Evolutionary conservation across 2,797 vertebrate species (phyloP), one percentile per base, ranked within the genome.

Genomic region (Ibycter americanus): DNA sequence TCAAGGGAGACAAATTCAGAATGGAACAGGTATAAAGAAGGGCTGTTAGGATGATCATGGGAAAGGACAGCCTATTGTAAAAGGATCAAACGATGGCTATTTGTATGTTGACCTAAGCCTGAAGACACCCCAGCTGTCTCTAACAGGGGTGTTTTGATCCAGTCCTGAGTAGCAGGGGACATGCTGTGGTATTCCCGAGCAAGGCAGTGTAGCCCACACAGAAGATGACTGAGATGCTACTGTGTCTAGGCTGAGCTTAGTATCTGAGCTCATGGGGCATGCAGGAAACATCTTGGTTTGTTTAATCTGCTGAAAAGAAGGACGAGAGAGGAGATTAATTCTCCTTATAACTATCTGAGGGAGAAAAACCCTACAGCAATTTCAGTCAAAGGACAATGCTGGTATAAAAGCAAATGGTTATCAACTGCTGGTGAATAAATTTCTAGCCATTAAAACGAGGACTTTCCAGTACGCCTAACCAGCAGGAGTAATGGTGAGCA

Each of bases 241-340:
- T 0, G 0, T 3, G 6, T 68, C 62, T 36, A 55, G 34, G 7
- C 27, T 55, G 11, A 91, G 8, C 12, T 42, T 2, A 3, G 27
- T 42, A 47, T 19, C 27, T 0, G 3, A 80, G 36, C 12, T 40
- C 2, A 0, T 49, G 20, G 27, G 27, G 5, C 11, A 15, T 21
- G 55, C 54, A 79, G 79, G 29, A 76, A 74, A 84, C 7, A 7
- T 25, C 36, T 83, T 10, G 3, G n/a, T 66, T 85, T 86, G 36
- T 77, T 71, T 61, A 71, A 32, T 76, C 36, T 89, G 42, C 40
- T 51, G 44, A 67, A 87, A 49, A 68, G 47, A 83, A 84, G 61
- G 22, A 59, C 17, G 26, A 72, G 8, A 54, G 17, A 76, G 32
- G 32, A 66, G 56, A 56, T 67, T 56, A 44, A 49, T 91, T 78